Base-by-base conservation (phyloP, 1,140 invertebrate genomes). In the Lysiphlebus fabarum region DNA sequence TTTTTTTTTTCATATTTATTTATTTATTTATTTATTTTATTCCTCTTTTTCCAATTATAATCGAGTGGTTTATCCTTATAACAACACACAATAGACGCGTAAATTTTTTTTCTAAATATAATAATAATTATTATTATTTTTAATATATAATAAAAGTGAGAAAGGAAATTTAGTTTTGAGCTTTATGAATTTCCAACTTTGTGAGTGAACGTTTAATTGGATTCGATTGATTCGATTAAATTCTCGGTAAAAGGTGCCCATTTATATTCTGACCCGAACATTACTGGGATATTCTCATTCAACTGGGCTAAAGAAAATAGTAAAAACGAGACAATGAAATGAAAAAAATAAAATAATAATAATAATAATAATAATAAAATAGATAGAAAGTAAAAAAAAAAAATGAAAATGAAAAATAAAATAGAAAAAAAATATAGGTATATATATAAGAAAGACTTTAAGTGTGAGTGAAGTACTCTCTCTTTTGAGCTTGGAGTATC, bases 401-500 rank as follows among this genome's bases (percentile, higher is more conserved):
- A n/a, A n/a, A n/a, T n/a, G 7, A 7, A 8, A 5, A 33, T 11
- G 7, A 43, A 45, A 37, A 36, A 26, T 7, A n/a, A 36, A 17
- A 14, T 7, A 53, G 51, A 17, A 53, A 17, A 41, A 55, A 44
- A 55, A 12, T 34, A 9, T 36, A 34, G 36, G 41, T 34, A 41
- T 44, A 11, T 7, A 55, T n/a, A 14, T 44, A 41, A 38, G 41
- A 44, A 34, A 12, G 49, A 51, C 38, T n/a, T 51, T 11, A n/a
- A 51, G 40, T 43, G 26, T 55, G 41, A 55, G 6, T 43, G 42
- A 36, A 43, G 53, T 44, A 55, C 53, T 41, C 38, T 26, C 53
- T 41, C 38, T 26, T 34, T 33, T 34, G 41, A 36, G 33, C 41
- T 42, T 26, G 4, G 53, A 26, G 49, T 55, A 55, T 55, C 53